phyloP scores from a whole-genome alignment of 2,113 vertebrate species.

The Pseudorhombus dupliciocellatus region DNA sequence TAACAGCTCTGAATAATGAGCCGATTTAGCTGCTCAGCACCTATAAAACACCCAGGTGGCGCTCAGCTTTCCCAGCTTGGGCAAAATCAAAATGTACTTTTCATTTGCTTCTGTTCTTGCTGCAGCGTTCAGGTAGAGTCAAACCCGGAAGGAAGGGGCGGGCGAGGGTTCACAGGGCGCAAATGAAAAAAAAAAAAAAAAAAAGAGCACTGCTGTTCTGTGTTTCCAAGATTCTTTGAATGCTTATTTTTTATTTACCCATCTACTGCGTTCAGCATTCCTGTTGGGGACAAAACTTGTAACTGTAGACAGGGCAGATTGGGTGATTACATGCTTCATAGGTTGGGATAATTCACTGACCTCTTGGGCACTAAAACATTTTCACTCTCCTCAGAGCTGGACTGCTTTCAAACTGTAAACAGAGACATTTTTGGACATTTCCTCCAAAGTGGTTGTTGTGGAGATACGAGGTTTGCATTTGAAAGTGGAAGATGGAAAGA shows the following conservation, averaged over 20 bases:
- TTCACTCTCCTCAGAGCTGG: slow-evolving; percentile 18
- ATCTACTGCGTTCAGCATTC: neutral
- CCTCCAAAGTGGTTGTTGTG: slow-evolving; percentile 32
- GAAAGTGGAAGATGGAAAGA: slow-evolving; percentile 11
- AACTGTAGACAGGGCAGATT: too few relatives aligned
- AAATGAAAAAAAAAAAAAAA: too few relatives aligned
- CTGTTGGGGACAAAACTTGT: too few relatives aligned
- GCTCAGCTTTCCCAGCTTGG: slow-evolving; percentile 49
- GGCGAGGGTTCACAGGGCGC: neutral
- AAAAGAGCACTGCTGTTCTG: neutral
- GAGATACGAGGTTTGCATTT: slow-evolving; percentile 9
- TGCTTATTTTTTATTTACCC: neutral
- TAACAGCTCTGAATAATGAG: slow-evolving; percentile 65
- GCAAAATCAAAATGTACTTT: slow-evolving; percentile 35
- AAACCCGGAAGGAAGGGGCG: neutral
- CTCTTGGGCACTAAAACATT: slow-evolving; percentile 28
- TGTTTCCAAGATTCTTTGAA: neutral
- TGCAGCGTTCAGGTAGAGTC: slow-evolving; percentile 15
- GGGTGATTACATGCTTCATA: slow-evolving; percentile 2
- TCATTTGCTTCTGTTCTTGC: slow-evolving; percentile 41
- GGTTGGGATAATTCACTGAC: slow-evolving; percentile 27
- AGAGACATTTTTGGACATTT: slow-evolving; percentile 11
- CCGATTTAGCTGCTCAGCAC: slow-evolving; percentile 59
- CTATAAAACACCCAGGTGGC: slow-evolving; percentile 70
- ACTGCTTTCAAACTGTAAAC: slow-evolving; percentile 17